Conservation (phyloP, 2,113 vertebrate species). For the Opisthocomus hoazin region DNA sequence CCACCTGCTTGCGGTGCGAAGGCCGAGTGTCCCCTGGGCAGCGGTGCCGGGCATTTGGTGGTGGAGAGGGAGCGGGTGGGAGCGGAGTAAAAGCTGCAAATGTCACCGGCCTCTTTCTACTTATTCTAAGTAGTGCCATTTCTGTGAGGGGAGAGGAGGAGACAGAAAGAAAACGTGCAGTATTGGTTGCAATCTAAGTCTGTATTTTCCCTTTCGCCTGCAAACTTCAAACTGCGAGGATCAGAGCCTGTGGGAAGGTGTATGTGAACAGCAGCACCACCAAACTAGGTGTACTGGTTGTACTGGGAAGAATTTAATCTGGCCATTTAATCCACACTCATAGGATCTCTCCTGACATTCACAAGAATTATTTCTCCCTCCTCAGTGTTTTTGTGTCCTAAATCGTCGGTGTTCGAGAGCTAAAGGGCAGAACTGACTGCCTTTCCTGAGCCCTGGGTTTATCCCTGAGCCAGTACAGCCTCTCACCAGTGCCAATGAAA, state of each 20-base stretch:
- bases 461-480: not conserved
- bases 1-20: not conserved
- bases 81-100: too few species aligned
- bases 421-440: not conserved
- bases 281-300: not conserved
- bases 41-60: too few species aligned
- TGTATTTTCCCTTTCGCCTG: not conserved
- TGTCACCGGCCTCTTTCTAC: accelerated
- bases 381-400: not conserved
- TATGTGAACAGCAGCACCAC: not conserved
- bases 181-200: not conserved
- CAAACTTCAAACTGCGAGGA: accelerated
- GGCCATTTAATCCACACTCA: not conserved
- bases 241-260: not conserved
- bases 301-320: not conserved
- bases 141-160: not conserved
- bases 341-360: not conserved
- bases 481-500: not conserved
- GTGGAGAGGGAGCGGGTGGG: too few species aligned
- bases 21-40: not conserved
- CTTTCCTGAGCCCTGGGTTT: not conserved
- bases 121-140: not conserved
- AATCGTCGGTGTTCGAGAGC: not conserved
- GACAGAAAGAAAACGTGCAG: accelerated
- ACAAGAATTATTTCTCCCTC: not conserved